Conservation (phyloP, 2,888 invertebrate species). For the Eilema caniola region DNA sequence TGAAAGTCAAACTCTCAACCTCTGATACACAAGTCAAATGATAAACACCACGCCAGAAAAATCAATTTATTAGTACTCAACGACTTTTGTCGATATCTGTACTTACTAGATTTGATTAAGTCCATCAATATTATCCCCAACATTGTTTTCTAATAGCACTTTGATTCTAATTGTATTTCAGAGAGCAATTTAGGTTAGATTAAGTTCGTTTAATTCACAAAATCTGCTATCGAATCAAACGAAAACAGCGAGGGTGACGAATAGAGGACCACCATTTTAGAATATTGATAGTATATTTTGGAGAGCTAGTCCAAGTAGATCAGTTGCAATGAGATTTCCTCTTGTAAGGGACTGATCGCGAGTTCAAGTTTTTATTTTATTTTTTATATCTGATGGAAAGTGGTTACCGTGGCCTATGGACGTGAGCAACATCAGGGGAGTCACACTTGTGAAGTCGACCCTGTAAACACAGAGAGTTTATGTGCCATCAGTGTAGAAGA, state of each 20-base stretch:
- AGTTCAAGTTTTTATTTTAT: too few relatives aligned
- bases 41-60: not conserved
- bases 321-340: too few relatives aligned
- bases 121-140: not conserved
- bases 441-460: too few relatives aligned
- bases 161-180: not conserved
- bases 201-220: not conserved
- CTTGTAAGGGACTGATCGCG: too few relatives aligned
- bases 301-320: too few relatives aligned
- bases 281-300: not conserved
- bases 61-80: not conserved
- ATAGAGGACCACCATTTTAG: not conserved
- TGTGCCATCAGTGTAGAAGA: too few relatives aligned
- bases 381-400: too few relatives aligned
- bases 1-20: too few relatives aligned
- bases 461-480: too few relatives aligned
- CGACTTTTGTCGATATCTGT: not conserved
- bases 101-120: not conserved
- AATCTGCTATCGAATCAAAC: not conserved
- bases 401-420: too few relatives aligned
- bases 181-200: not conserved
- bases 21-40: too few relatives aligned
- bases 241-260: not conserved
- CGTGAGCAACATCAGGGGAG: too few relatives aligned
- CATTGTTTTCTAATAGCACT: constrained; percentile 8